Percentiles rank a stretch among this genome's conserved stretches.
Evolutionary conservation across 2,113 vertebrate genomes (phyloP).

Genomic region (Bungarus multicinctus): DNA sequence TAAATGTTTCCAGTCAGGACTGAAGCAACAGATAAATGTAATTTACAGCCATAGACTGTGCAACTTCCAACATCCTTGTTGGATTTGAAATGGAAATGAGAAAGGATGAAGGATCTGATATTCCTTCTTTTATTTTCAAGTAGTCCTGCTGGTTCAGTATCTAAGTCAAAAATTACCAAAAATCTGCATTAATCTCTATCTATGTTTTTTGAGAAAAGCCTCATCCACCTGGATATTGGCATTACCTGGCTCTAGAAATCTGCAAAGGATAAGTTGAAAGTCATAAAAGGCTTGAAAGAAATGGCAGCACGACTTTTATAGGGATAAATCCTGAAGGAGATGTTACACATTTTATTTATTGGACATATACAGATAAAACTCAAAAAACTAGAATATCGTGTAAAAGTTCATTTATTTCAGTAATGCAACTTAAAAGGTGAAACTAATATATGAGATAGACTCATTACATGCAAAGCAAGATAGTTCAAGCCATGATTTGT

Average conservation of each 20-base stretch:
- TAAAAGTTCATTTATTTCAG: too few relatives aligned
- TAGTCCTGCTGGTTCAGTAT: not conserved
- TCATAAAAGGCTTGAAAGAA: not conserved
- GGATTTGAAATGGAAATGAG: not conserved
- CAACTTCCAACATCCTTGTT: not conserved
- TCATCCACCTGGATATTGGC: not conserved
- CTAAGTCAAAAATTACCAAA: not conserved
- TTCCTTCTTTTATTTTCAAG: not conserved
- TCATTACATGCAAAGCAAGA: too few relatives aligned
- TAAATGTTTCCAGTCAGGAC: not conserved
- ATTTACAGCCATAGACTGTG: not conserved
- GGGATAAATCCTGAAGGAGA: not conserved
- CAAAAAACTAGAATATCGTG: too few relatives aligned
- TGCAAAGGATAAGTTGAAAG: not conserved
- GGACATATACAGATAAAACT: too few relatives aligned
- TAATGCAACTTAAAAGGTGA: too few relatives aligned
- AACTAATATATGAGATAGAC: too few relatives aligned
- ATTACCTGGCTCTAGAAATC: not conserved
- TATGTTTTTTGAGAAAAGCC: not conserved
- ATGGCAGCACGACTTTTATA: not conserved
- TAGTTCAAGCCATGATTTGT: too few relatives aligned
- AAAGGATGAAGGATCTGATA: not conserved
- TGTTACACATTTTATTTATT: not conserved
- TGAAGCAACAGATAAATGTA: not conserved
- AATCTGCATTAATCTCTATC: not conserved